Evolutionary conservation across 2,113 vertebrate genomes (phyloP).

Genomic region (Seriola rivoliana): DNA sequence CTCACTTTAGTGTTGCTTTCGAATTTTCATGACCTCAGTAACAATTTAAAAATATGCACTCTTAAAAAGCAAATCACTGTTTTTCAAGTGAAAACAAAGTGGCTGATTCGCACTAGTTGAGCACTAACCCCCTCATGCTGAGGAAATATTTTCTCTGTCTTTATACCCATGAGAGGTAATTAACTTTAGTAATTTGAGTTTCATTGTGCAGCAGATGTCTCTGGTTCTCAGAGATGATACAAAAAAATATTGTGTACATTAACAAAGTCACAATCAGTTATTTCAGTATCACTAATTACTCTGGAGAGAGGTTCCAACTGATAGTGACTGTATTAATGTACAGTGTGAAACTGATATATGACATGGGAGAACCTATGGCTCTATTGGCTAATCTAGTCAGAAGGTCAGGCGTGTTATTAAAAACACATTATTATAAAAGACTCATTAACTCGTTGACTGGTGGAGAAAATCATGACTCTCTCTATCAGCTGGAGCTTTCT

Average conservation of each 20-base stretch:
- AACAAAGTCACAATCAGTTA: not conserved
- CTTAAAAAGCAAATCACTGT: not conserved
- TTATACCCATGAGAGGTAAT: not conserved
- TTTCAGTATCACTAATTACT: not conserved
- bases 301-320: not conserved
- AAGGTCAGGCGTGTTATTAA: not conserved
- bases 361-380: not conserved
- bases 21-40: not conserved
- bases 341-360: not conserved
- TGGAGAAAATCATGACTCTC: not conserved
- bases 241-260: not conserved
- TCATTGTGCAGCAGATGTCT: not conserved
- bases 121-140: not conserved
- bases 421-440: not conserved
- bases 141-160: not conserved
- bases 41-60: not conserved
- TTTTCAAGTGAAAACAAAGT: not conserved
- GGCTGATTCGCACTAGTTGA: not conserved
- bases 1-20: not conserved
- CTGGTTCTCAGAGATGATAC: not conserved
- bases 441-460: not conserved
- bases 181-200: not conserved
- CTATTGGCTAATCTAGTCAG: not conserved
- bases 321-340: not conserved
- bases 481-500: not conserved